Conservation (phyloP, 2,797 vertebrate species). For the Megaceryle alcyon region DNA sequence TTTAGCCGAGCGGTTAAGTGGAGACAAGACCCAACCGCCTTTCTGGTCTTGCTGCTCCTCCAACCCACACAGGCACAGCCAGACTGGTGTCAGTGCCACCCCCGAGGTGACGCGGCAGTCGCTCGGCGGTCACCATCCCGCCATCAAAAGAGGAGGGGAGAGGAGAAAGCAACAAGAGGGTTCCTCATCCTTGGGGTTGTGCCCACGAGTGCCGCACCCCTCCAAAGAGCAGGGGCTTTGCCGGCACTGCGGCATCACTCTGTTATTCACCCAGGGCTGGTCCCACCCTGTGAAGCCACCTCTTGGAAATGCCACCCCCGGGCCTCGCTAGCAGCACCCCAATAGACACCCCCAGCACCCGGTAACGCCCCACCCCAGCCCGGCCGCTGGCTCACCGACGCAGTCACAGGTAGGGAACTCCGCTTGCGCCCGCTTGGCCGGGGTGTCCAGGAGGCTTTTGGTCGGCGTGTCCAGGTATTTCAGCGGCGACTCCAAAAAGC, state of each 20-base stretch:
- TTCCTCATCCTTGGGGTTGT: rapidly evolving
- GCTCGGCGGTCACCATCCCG: not conserved
- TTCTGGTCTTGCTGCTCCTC: not conserved
- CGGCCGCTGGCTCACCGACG: conserved; percentile 85
- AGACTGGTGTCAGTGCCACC: rapidly evolving
- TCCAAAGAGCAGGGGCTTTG: rapidly evolving
- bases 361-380: rapidly evolving
- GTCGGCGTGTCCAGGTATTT: conserved; percentile 95
- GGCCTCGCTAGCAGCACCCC: not conserved
- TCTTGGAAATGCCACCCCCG: rapidly evolving
- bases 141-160: not conserved
- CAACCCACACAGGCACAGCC: rapidly evolving
- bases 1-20: rapidly evolving
- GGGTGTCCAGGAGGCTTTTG: conserved; percentile 92
- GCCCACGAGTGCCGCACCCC: rapidly evolving
- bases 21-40: not conserved
- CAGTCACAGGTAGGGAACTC: conserved; percentile 94
- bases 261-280: rapidly evolving
- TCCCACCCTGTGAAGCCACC: not conserved
- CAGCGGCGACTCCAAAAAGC: conserved; percentile 94
- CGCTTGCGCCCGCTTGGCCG: conserved; percentile 88
- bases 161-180: not conserved
- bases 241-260: rapidly evolving
- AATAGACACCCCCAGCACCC: not conserved
- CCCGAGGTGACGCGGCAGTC: rapidly evolving